Percentiles rank a stretch among this genome's conserved stretches.
These are phyloP conservation scores for Rotaria socialis DNA, from an alignment of 2,888 invertebrate genomes.

Conservation along the genomic window DNA sequence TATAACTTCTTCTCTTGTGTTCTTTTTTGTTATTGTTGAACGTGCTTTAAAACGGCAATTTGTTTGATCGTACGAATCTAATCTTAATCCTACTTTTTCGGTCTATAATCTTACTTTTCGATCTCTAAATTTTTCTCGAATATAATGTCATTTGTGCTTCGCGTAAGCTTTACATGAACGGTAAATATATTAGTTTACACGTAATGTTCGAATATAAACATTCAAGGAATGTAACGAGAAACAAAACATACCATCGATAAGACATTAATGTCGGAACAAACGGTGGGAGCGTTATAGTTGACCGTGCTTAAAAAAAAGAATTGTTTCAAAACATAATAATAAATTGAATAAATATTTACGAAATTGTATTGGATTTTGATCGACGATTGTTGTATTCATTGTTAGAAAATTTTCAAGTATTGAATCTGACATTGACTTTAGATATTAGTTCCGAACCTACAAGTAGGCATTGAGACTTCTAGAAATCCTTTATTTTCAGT, in stretches of 20 bases:
- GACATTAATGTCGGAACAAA: not conserved
- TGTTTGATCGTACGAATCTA: not conserved
- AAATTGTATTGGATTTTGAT: not conserved
- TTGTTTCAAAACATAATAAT: not conserved
- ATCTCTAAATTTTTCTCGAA: not conserved
- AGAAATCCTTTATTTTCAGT: too few relatives aligned
- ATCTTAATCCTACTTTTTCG: slow-evolving; percentile 7
- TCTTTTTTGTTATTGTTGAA: not conserved
- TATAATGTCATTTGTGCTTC: not conserved
- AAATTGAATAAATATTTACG: not conserved
- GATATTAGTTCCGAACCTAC: too few relatives aligned
- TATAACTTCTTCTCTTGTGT: too few relatives aligned
- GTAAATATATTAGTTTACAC: too few relatives aligned
- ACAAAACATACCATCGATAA: not conserved
- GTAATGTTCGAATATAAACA: not conserved
- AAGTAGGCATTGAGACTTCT: too few relatives aligned
- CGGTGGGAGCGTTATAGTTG: not conserved
- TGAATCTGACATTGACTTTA: not conserved
- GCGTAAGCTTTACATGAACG: not conserved
- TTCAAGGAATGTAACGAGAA: not conserved
- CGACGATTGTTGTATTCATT: too few relatives aligned
- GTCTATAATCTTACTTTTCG: not conserved
- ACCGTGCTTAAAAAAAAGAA: not conserved
- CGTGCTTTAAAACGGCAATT: not conserved
- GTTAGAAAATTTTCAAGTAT: not conserved